Evolutionary conservation across 2,888 invertebrate species (phyloP).

Genomic region (Eucera pruinosa): DNA sequence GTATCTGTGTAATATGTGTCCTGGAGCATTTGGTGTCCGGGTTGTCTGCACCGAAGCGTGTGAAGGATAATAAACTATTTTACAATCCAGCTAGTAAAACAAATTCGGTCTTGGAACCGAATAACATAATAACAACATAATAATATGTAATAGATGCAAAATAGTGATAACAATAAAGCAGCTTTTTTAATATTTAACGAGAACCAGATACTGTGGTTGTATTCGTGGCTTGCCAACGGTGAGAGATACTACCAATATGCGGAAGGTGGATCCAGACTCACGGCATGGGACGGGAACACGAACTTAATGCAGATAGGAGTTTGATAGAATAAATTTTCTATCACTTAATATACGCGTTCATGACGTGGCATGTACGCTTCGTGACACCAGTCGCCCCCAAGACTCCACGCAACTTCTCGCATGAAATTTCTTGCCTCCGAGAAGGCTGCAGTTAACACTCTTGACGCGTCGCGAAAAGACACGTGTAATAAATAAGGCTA

Average conservation of each 20-base stretch:
- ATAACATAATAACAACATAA: too few species aligned
- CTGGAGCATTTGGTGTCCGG: too few species aligned
- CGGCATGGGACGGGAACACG: not conserved
- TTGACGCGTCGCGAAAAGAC: conserved; percentile 40
- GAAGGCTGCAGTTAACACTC: conserved; percentile 44
- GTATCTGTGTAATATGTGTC: too few species aligned
- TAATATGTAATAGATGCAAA: too few species aligned
- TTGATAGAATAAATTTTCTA: conserved; percentile 57
- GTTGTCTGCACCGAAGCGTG: too few species aligned
- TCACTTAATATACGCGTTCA: conserved; percentile 44
- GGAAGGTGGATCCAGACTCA: conserved; percentile 33
- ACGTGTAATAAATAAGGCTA: conserved; percentile 41
- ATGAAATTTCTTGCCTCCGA: conserved; percentile 50
- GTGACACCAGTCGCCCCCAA: conserved; percentile 42
- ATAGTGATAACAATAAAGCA: too few species aligned
- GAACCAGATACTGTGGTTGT: not conserved
- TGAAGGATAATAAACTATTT: too few species aligned
- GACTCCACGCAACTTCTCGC: conserved; percentile 47
- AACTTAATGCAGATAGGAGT: conserved; percentile 20
- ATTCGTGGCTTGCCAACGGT: not conserved
- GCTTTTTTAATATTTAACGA: too few species aligned
- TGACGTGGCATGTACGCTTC: conserved; percentile 39
- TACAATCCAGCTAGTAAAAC: too few species aligned
- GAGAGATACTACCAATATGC: too few species aligned
- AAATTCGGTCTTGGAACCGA: too few species aligned